phyloP scores from a whole-genome alignment of 1,140 invertebrate genomes.

The Tenebrio molitor region DNA sequence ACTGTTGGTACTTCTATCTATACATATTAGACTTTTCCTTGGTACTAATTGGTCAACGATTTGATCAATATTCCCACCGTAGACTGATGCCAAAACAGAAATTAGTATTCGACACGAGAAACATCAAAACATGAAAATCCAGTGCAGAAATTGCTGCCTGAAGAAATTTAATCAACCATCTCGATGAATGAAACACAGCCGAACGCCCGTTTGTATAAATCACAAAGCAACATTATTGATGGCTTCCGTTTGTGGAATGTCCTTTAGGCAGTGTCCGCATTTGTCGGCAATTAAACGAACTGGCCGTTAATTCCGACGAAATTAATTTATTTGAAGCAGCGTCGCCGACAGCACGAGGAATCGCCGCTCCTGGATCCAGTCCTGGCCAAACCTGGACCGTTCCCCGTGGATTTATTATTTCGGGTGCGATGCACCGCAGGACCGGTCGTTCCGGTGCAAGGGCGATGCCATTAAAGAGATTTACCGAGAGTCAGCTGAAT shows the following conservation, averaged over 20 bases:
- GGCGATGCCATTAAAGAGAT: constrained; percentile 18
- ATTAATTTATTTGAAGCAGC: constrained; percentile 19
- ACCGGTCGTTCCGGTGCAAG: constrained; percentile 11
- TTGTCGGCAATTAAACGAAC: constrained; percentile 31
- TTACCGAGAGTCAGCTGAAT: constrained; percentile 20
- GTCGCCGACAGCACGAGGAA: background rate
- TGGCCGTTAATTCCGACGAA: constrained; percentile 31
- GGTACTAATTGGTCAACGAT: too few relatives aligned
- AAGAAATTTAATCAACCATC: too few relatives aligned
- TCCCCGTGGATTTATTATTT: constrained; percentile 19
- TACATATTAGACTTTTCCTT: too few relatives aligned
- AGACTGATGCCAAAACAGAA: too few relatives aligned
- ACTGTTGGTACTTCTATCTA: too few relatives aligned
- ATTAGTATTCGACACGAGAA: too few relatives aligned
- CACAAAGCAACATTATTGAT: constrained; percentile 27
- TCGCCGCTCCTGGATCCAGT: background rate
- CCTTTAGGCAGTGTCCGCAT: constrained; percentile 21
- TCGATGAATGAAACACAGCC: background rate
- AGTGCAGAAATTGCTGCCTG: too few relatives aligned
- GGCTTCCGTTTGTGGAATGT: constrained; percentile 32
- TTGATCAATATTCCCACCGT: too few relatives aligned
- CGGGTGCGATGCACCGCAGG: constrained; percentile 4
- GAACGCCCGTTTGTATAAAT: background rate
- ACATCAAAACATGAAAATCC: too few relatives aligned
- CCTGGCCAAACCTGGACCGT: background rate